phyloP scores from a whole-genome alignment of 2,888 invertebrate genomes.

The Sesia bembeciformis region DNA sequence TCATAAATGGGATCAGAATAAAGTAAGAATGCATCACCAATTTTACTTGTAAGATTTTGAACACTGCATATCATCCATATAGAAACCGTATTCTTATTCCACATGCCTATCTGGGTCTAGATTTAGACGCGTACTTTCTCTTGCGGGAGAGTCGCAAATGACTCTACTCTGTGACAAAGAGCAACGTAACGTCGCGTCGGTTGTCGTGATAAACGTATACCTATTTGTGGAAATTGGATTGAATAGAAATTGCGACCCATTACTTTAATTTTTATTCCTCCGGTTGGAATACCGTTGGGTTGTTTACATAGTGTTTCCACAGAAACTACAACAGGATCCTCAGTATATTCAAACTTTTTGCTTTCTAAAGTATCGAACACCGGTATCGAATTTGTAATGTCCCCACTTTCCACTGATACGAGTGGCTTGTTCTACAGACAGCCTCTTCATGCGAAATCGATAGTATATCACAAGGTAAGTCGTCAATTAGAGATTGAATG shows the following conservation, averaged over 20 bases:
- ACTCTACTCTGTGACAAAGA: constrained; percentile 79
- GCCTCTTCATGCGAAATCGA: constrained; percentile 86
- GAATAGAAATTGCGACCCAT: constrained; percentile 91
- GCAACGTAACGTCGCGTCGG: constrained; percentile 83
- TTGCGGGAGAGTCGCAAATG: constrained; percentile 89
- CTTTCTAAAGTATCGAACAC: constrained; percentile 86
- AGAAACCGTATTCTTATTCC: constrained; percentile 92
- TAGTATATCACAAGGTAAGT: constrained; percentile 87
- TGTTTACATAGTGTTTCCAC: constrained; percentile 85
- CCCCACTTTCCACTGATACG: constrained; percentile 78
- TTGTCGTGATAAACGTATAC: constrained; percentile 92
- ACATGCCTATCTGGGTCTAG: constrained; percentile 88
- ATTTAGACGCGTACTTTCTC: constrained; percentile 79
- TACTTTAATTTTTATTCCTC: constrained; percentile 93
- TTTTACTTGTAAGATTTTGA: constrained; percentile 80
- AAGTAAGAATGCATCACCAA: constrained; percentile 84
- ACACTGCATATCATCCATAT: constrained; percentile 96
- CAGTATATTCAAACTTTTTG: constrained; percentile 89
- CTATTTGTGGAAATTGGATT: constrained; percentile 94
- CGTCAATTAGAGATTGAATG: constrained; percentile 91
- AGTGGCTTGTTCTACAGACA: constrained; percentile 87
- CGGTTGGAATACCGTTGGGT: constrained; percentile 93
- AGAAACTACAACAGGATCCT: constrained; percentile 89
- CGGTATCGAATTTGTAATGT: constrained; percentile 86
- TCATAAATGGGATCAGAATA: constrained; percentile 95